phyloP scores from a whole-genome alignment of 2,888 invertebrate genomes.

The Chaetogeoica ovagalla region DNA sequence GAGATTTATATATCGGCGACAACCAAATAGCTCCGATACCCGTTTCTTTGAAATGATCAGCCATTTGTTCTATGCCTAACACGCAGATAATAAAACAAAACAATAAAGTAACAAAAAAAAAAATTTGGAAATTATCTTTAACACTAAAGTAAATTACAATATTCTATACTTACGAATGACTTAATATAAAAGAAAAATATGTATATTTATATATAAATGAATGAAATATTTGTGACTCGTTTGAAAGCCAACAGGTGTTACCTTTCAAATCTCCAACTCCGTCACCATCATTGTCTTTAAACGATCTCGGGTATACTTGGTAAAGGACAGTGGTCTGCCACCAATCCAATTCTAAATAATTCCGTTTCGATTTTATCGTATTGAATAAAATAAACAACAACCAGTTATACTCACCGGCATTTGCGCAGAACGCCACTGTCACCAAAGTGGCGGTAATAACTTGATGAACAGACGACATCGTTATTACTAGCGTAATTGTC shows the following conservation, averaged over 20 bases:
- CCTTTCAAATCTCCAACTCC: constrained; percentile 87
- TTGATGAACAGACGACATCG: not conserved
- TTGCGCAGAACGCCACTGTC: not conserved
- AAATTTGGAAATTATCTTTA: too few relatives aligned
- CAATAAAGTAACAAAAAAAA: too few relatives aligned
- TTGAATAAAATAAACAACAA: not conserved
- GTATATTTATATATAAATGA: too few relatives aligned
- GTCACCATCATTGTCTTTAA: constrained; percentile 79
- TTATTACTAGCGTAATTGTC: not conserved
- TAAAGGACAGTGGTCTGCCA: constrained; percentile 81
- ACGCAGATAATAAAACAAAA: too few relatives aligned
- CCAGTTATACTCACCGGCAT: constrained; percentile 1
- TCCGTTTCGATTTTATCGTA: not conserved
- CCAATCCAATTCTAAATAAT: constrained; percentile 66
- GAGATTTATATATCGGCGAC: constrained; percentile 72
- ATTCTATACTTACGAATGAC: too few relatives aligned
- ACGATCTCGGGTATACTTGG: constrained; percentile 84
- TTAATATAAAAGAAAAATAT: too few relatives aligned
- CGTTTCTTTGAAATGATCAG: constrained; percentile 65
- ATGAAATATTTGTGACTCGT: too few relatives aligned
- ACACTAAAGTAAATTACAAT: too few relatives aligned
- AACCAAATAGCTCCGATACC: constrained; percentile 71
- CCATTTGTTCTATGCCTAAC: constrained; percentile 59
- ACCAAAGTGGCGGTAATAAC: not conserved
- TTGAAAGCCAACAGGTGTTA: constrained; percentile 57